phyloP scores from a whole-genome alignment of 2,113 vertebrate genomes.

The Limanda limanda region DNA sequence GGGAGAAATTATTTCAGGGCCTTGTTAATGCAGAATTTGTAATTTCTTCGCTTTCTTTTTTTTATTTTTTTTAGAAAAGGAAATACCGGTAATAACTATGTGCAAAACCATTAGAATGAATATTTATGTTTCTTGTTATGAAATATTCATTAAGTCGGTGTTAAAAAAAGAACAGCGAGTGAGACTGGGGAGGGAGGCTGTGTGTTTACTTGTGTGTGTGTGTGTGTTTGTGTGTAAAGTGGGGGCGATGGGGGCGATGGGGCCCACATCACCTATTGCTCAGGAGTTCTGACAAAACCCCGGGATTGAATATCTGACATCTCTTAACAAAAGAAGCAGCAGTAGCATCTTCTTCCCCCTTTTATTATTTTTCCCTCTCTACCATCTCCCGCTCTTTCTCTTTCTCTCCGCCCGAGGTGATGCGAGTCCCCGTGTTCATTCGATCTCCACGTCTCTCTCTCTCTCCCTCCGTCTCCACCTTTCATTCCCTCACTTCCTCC shows the following conservation, averaged over 20 bases:
- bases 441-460: constrained; percentile 79
- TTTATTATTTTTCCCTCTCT: background rate
- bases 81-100: constrained; percentile 95
- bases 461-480: constrained; percentile 77
- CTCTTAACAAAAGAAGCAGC: constrained; percentile 85
- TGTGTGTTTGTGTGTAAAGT: constrained; percentile 67
- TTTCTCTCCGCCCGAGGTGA: constrained; percentile 86
- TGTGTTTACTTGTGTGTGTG: constrained; percentile 70
- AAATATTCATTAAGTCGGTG: constrained; percentile 97
- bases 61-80: constrained; percentile 69
- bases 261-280: constrained; percentile 77
- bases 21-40: constrained; percentile 91
- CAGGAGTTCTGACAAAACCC: constrained; percentile 87
- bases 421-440: constrained; percentile 86
- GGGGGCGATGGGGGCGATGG: constrained; percentile 78
- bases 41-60: constrained; percentile 87
- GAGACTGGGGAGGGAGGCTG: constrained; percentile 62
- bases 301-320: constrained; percentile 93
- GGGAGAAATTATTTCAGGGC: constrained; percentile 75
- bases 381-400: constrained; percentile 41
- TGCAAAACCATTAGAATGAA: constrained; percentile 99
- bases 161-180: constrained; percentile 80
- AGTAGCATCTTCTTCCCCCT: constrained; percentile 81
- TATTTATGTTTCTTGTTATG: constrained; percentile 97
- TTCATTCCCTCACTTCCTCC: constrained; percentile 76